Conservation (phyloP, 2,888 invertebrate genomes). For the Rhaphigaster nebulosa region DNA sequence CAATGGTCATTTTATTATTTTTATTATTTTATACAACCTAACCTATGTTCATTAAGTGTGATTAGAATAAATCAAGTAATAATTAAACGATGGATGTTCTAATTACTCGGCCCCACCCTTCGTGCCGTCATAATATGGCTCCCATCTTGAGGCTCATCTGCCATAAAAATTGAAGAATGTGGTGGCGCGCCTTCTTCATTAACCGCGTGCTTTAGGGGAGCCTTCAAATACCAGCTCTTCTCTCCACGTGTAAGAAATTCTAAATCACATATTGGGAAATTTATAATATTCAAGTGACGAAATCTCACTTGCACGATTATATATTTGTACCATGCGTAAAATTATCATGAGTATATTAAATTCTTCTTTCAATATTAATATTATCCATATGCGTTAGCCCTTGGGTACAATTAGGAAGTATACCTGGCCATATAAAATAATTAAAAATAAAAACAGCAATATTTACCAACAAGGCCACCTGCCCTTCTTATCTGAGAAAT, state of each 20-base stretch:
- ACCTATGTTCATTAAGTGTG: no score
- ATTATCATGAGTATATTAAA: not conserved
- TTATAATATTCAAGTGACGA: not conserved
- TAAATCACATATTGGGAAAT: not conserved
- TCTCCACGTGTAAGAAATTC: conserved; percentile 1
- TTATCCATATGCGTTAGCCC: not conserved
- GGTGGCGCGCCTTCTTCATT: not conserved
- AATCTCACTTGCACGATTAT: no score
- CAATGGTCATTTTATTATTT: no score
- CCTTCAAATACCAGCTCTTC: not conserved
- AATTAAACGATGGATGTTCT: not conserved
- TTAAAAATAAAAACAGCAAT: no score
- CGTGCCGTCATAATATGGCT: not conserved
- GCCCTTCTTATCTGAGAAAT: no score
- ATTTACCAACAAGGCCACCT: no score
- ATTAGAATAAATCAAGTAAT: not conserved
- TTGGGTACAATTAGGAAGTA: no score
- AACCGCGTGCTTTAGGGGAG: not conserved
- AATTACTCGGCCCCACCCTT: not conserved
- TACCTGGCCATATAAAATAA: no score
- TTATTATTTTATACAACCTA: no score
- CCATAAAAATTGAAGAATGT: conserved; percentile 31
- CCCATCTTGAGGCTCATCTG: not conserved
- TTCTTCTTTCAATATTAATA: not conserved
- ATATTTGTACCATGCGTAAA: not conserved